These are phyloP conservation scores for Drosophila picticornis DNA, from an alignment of 2,888 invertebrate species.

Conservation along the genomic window DNA sequence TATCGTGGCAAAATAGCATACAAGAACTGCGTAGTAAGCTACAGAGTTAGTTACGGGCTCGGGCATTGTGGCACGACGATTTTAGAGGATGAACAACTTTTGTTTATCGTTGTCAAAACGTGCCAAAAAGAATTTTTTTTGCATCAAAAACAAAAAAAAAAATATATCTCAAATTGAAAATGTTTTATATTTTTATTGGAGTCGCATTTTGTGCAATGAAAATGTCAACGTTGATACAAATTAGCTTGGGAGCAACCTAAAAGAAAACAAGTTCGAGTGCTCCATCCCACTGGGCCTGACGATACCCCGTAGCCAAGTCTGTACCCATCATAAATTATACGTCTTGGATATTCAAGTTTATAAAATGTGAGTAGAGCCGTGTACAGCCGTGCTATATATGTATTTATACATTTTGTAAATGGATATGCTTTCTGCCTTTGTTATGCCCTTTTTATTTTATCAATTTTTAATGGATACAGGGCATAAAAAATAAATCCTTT, in stretches of 20 bases:
- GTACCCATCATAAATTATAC: neutral
- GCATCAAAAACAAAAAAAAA: constrained; percentile 9
- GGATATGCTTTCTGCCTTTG: neutral
- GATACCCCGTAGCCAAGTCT: neutral
- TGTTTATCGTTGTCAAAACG: constrained; percentile 67
- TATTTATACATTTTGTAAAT: neutral
- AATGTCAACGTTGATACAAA: constrained; percentile 38
- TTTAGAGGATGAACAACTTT: constrained; percentile 44
- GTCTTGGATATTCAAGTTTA: neutral
- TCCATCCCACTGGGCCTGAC: neutral
- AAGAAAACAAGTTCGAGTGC: neutral
- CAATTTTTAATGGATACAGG: constrained; percentile 1
- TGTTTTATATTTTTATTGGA: constrained; percentile 46
- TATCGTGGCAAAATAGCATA: neutral
- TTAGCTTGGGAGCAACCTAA: constrained; percentile 20
- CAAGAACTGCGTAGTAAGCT: constrained; percentile 7
- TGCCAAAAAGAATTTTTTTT: constrained; percentile 57
- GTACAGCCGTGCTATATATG: neutral
- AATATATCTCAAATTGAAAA: constrained; percentile 69
- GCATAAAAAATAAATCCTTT: constrained; percentile 10
- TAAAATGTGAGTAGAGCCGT: neutral
- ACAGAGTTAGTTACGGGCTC: neutral
- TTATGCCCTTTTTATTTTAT: neutral
- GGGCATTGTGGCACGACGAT: constrained; percentile 15
- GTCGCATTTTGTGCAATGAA: constrained; percentile 28